Evolutionary conservation across 2,888 invertebrate genomes (phyloP), one percentile per base, ranked within the genome.

Genomic region (Amiota minor): DNA sequence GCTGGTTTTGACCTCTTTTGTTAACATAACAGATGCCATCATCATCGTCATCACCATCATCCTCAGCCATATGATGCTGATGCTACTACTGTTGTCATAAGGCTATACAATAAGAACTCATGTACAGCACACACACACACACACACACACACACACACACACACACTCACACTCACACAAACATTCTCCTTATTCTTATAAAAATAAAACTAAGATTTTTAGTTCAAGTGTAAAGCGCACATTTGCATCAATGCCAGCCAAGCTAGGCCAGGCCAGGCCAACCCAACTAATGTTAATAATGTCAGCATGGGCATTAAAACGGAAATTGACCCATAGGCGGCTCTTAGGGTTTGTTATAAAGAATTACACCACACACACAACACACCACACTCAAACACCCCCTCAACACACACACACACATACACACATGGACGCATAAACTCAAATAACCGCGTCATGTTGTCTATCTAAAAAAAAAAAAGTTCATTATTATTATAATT

Each of bases 371-470:
- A 50, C 53, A 72, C 14, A 61, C 67, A 46, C 61, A 70, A 70
- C 71, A 46, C 73, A 3, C 3, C 14, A 47, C 65, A 65, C 65
- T 62, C 12, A 59, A 49, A 64, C 12, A 45, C 16, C 64, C 70
- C 74, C 56, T 71, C 71, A 73, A 74, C 69, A 73, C 62, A 55
- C 14, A 59, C n/a, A 14, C 16, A 16, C n/a, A 47, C 62, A 35
- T 9, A 12, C 11, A 10, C 12, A n/a, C 45, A 62, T n/a, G 14
- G n/a, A 45, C 1, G 10, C 3, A 23, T 23, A 53, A 45, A 9
- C 62, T 62, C 45, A 45, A 46, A 62, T 62, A 45, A 62, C 71
- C 76, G 78, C 79, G 81, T 79, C 83, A 81, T 76, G 73, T 70
- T 82, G 82, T 85, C 82, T 79, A 3, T 35, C 35, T 35, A 23